Base-by-base conservation (phyloP, 2,888 invertebrate genomes). In the Crocallis elinguaria region DNA sequence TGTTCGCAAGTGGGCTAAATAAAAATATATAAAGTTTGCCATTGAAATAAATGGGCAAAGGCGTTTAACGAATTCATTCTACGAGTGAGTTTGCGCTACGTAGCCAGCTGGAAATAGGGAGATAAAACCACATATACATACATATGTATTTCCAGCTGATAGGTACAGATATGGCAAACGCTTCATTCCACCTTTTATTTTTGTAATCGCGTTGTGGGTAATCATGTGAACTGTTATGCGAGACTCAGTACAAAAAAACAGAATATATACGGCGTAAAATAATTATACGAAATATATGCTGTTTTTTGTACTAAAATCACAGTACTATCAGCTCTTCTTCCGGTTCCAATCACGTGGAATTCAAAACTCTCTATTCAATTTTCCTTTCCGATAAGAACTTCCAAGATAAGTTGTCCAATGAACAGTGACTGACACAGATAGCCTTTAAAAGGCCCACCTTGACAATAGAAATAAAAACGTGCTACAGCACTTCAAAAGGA, bases 61-160 rank as follows among this genome's bases (percentile, higher is more conserved):
- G 67, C 75, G 69, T 75, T 79, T 75, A 77, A 75, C 75, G 75
- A 79, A 83, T 80, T 79, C 74, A 79, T 83, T 74, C 75, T 49
- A 62, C 55, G 69, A 69, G 62, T 67, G 69, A 75, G 77, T 79
- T 76, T 67, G 68, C 74, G 73, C 69, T 70, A 75, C 70, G 69
- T 75, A 83, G 69, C 73, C 79, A 74, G 75, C 77, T 79, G 84
- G 82, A 85, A 86, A 76, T 69, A 51, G 61, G 54, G 67, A 77
- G 85, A 85, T 86, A 85, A 82, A 77, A 71, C 71, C 62, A 69
- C 69, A 73, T 67, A 73, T 45, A 42, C 16, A 19, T 42, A 44
- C 37, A 19, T 38, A 38, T 30, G 13, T 16, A 30, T 46, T 23
- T 41, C 19, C 30, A 32, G 33, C 17, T 44, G 32, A 33, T 36